Conservation (phyloP, 2,113 vertebrate genomes). For the Tupaia chinensis region DNA sequence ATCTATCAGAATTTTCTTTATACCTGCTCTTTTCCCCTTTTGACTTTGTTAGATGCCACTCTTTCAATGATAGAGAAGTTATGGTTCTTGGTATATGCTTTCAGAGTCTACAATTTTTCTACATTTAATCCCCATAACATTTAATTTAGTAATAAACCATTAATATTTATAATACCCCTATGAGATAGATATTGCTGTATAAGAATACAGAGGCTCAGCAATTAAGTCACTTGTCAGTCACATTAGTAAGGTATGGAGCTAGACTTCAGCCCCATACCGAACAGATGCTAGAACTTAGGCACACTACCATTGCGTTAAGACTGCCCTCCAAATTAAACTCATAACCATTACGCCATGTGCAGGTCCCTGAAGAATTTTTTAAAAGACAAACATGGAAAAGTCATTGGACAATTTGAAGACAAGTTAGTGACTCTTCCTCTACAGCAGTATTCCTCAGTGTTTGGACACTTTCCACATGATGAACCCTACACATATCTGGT, state of each 20-base stretch:
- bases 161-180: not conserved
- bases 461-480: not conserved
- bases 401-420: not conserved
- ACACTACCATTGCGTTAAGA: conserved; percentile 66
- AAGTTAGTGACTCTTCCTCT: not conserved
- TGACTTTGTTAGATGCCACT: not conserved
- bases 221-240: not conserved
- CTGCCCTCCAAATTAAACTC: not conserved
- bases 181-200: not conserved
- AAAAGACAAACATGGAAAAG: not conserved
- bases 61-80: not conserved
- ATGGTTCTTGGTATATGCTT: not conserved
- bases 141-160: conserved; percentile 5
- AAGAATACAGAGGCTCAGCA: not conserved
- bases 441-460: not conserved
- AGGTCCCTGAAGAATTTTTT: too few relatives aligned
- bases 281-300: not conserved
- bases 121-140: not conserved
- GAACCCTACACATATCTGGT: not conserved
- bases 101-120: not conserved
- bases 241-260: not conserved
- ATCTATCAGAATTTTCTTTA: not conserved
- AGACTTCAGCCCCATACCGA: not conserved
- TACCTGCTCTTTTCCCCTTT: not conserved
- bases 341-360: too few relatives aligned